Evolutionary conservation across 1,140 invertebrate genomes (phyloP), one percentile per base, ranked within the genome.

Genomic region (Manduca sexta): DNA sequence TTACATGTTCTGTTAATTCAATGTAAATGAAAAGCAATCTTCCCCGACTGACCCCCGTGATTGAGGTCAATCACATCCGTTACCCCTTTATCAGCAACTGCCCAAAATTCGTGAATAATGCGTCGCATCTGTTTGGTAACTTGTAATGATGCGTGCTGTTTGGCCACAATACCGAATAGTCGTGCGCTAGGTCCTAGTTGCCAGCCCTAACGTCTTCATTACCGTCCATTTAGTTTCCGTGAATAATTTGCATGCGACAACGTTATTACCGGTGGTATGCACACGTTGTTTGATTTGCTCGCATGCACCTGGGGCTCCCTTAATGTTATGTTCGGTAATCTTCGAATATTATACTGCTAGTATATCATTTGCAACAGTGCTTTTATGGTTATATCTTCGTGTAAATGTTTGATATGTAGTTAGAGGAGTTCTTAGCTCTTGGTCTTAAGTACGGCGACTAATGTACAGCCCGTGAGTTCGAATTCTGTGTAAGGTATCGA

Each of bases 171-270:
- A 2, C 21, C 4, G 21, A 26, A 26, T 39, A 16, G 10, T 8
- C 35, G 13, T 14, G 7, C 14, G 11, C 38, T 3, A 6, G 38
- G 38, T 18, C 8, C 12, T 7, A 14, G 38, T 39, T 39, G 16
- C 16, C n/a, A 14, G 38, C 14, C 4, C 38, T 15, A 39, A n/a
- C 38, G 16, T 18, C 16, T 48, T 30, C 45, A 47, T 53, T 47
- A 43, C 39, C 39, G 16, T 38, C 45, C 45, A 44, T 43, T 53
- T 47, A 45, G 31, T 41, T 46, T 52, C 17, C 41, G 44, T 35
- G 50, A 46, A 46, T 52, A 46, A 52, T 52, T 52, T 37, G 50
- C 45, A 52, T 52, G 42, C 44, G 50, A 52, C 44, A 52, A 33
- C 39, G 45, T 35, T 40, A 21, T 18, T 45, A 16, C 40, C 18